Percentiles rank a stretch among this genome's conserved stretches.
Evolutionary conservation across 2,797 vertebrate genomes (phyloP).

Genomic region (Urophycis tenuis): DNA sequence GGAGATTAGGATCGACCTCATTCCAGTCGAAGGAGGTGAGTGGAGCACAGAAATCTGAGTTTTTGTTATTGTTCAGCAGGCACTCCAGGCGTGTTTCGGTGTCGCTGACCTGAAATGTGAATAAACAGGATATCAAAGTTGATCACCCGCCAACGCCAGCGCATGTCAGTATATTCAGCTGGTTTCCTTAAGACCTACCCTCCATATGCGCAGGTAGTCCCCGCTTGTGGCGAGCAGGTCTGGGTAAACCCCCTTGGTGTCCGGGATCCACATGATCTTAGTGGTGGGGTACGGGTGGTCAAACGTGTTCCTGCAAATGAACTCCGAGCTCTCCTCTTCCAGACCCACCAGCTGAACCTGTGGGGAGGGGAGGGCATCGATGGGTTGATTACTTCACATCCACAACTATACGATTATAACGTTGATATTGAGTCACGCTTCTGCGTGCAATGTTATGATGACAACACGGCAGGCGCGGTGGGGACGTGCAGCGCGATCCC

Average conservation of each 20-base stretch:
- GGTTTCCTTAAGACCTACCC: constrained; percentile 61
- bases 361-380: neutral
- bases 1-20: constrained; percentile 94
- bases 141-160: neutral
- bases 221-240: constrained; percentile 96
- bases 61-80: constrained; percentile 98
- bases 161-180: neutral
- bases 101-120: constrained; percentile 81
- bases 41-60: constrained; percentile 97
- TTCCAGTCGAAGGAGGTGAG: constrained; percentile 99
- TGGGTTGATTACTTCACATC: neutral
- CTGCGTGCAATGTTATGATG: neutral
- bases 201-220: constrained; percentile 97
- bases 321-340: constrained; percentile 98
- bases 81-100: constrained; percentile 96
- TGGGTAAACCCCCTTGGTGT: constrained; percentile 97
- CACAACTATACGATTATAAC: neutral
- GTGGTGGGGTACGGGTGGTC: constrained; percentile 98
- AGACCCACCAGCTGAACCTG: constrained; percentile 96
- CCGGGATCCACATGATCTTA: constrained; percentile 99
- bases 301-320: constrained; percentile 97
- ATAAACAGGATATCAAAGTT: neutral
- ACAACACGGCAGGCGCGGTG: constrained; percentile 5
- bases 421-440: neutral
- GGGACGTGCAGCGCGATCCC: too few species aligned